Evolutionary conservation across 1,140 invertebrate genomes (phyloP), one percentile per base, ranked within the genome.

Genomic region (Ctenoplectra terminalis): DNA sequence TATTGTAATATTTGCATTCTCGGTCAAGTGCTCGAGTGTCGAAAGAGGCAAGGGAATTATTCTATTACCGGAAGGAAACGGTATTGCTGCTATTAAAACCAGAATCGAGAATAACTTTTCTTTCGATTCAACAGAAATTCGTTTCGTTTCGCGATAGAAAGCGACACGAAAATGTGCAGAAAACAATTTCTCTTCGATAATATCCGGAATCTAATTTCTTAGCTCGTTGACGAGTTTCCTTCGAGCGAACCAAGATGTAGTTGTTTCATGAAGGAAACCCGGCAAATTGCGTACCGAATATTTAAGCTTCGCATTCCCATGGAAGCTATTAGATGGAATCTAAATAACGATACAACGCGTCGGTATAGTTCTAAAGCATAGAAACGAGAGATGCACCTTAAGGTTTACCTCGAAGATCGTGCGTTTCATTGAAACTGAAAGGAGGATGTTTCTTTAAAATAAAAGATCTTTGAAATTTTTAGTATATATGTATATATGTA

Each of bases 391-490:
- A 23, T 23, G 8, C 9, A 8, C 3, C 43, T 67, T 23, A 48
- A 31, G 26, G 46, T 7, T 46, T 20, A 1, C 23, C 4, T n/a
- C 26, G 34, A 58, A 43, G 20, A 58, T 40, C 9, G 37, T 23
- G 48, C 7, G 6, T 29, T 26, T n/a, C 34, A 31, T 23, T 40
- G 34, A 17, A 20, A 23, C 20, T 29, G 20, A 13, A 61, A 31
- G 50, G 56, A 52, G 37, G 66, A 84, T 52, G 67, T 72, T 74
- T 81, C 58, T 54, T 15, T 34, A 40, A 52, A 72, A 77, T 43
- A 73, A 46, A 54, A 50, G 15, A 52, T 52, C 52, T 84, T 74
- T 84, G 56, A n/a, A n/a, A n/a, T n/a, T n/a, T n/a, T n/a, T n/a
- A n/a, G n/a, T n/a, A n/a, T n/a, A n/a, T n/a, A n/a, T n/a, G n/a